These are phyloP conservation scores for Candoia aspera DNA, from an alignment of 2,113 vertebrate species.

Conservation along the genomic window DNA sequence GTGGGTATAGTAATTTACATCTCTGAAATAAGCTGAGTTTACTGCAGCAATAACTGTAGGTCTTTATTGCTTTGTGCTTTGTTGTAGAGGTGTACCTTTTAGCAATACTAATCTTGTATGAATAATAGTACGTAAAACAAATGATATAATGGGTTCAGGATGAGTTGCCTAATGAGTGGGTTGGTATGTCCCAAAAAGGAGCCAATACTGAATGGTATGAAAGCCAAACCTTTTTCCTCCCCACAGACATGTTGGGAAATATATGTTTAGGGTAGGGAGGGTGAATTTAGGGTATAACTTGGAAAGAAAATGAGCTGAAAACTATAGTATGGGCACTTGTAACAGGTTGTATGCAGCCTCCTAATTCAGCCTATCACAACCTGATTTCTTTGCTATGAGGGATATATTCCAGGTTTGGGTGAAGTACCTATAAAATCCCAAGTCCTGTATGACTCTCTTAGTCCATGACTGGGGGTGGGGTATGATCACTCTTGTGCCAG, in stretches of 20 bases:
- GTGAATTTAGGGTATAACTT: neutral
- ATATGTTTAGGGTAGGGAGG: neutral
- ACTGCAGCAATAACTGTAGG: neutral
- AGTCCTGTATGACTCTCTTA: neutral
- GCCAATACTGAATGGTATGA: neutral
- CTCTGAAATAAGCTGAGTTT: neutral
- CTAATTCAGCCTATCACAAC: neutral
- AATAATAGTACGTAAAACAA: neutral
- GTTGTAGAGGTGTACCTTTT: neutral
- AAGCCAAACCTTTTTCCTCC: neutral
- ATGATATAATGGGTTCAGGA: neutral
- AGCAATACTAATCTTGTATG: neutral
- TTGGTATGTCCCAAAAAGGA: neutral
- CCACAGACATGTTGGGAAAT: neutral
- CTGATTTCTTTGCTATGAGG: neutral
- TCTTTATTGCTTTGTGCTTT: neutral
- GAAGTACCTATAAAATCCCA: neutral
- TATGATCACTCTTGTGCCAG: neutral
- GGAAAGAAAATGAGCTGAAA: neutral
- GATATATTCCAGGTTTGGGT: neutral
- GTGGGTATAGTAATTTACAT: too few relatives aligned
- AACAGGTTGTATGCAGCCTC: neutral
- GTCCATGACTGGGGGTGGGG: neutral
- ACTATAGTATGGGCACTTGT: neutral
- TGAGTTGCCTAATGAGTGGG: neutral